A percentile compares a stretch with the other conserved stretches of the same genome.
Conservation (phyloP, 2,113 vertebrate genomes). For the Zapus hudsonius region DNA sequence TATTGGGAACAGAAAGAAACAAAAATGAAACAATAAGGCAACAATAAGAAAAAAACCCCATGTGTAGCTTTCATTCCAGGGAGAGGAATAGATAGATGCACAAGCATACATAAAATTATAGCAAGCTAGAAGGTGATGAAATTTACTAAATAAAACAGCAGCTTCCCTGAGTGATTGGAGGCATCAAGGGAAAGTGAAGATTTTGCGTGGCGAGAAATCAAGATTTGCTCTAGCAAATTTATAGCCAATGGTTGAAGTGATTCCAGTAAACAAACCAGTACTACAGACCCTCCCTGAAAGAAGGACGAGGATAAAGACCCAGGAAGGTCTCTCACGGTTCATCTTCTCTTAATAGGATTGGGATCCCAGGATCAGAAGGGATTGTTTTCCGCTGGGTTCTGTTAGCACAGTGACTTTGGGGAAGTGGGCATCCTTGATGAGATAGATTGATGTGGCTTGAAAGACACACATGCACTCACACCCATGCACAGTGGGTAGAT, state of each 20-base stretch:
- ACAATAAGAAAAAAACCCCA: not conserved
- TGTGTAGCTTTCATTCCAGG: not conserved
- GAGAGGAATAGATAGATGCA: not conserved
- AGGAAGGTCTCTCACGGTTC: not conserved
- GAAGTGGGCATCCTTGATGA: no score
- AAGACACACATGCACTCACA: not conserved
- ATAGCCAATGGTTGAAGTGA: not conserved
- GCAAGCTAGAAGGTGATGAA: not conserved
- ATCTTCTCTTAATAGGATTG: not conserved
- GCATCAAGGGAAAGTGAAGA: not conserved
- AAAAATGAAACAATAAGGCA: not conserved
- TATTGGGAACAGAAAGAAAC: not conserved
- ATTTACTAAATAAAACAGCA: conserved; percentile 7
- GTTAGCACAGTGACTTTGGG: not conserved
- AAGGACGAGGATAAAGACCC: not conserved
- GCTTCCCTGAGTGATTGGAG: not conserved
- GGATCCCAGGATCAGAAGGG: not conserved
- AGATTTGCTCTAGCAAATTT: not conserved
- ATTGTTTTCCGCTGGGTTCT: not conserved
- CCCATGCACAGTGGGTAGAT: not conserved
- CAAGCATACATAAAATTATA: not conserved
- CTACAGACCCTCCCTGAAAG: no score
- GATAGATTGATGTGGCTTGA: not conserved
- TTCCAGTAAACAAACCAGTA: not conserved
- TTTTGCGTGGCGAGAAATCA: not conserved